Evolutionary conservation across 2,888 invertebrate species (phyloP), one percentile per base, ranked within the genome.

Genomic region (Microplitis manilae): DNA sequence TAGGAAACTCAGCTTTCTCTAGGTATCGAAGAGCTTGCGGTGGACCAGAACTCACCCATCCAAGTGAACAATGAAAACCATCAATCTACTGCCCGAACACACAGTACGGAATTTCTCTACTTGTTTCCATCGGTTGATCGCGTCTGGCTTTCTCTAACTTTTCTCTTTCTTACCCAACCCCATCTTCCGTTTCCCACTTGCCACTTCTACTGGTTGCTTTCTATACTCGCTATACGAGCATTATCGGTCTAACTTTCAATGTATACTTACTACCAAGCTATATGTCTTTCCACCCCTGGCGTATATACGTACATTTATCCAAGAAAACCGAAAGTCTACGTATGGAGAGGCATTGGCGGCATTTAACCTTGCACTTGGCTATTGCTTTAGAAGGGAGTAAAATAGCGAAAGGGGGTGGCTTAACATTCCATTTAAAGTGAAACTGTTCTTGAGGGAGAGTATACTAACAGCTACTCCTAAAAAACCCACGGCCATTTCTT

Each of bases 51-150:
- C 84, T 84, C 83, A 76, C 78, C 81, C 81, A 83, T 85, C 83
- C 81, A 78, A 78, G 78, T 82, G 84, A 86, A 86, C 85, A 86
- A 86, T 86, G 84, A 86, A 85, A 86, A 84, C 82, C 85, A 86
- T 87, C 85, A 84, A 87, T 86, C 84, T 82, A 79, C 76, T 76
- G 77, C 77, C 77, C 81, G 82, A 84, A 84, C 50, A 50, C 50
- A 30, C 73, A 81, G 77, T 83, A 83, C 81, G 70, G 79, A 76
- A 80, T 80, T 81, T 81, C 67, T 81, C 80, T 77, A 69, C 75
- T 76, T 77, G 74, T 79, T 73, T 41, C 73, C 60, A 75, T 73
- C 41, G 68, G 41, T 15, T 38, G 59, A 30, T 71, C 41, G 73
- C 40, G 40, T 69, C 60, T 68, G 69, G 30, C 64, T 50, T 50